Percentiles rank a stretch among this genome's conserved stretches.
These are phyloP conservation scores for Syrrhaptes paradoxus DNA, from an alignment of 2,113 vertebrate species.

Conservation along the genomic window DNA sequence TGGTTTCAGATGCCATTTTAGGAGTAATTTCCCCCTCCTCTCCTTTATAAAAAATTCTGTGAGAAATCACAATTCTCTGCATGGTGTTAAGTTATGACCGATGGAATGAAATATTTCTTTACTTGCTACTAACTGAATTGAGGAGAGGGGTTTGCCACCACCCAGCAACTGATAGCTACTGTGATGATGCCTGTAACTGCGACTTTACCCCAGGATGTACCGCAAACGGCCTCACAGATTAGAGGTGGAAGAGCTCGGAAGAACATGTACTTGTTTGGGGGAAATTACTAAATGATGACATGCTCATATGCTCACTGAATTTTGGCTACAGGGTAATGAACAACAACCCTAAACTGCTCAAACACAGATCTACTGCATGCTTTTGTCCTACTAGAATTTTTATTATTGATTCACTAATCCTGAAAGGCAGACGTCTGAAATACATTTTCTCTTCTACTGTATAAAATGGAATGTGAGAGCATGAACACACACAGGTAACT, in stretches of 20 bases:
- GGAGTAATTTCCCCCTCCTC: not conserved
- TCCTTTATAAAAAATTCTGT: not conserved
- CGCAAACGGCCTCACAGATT: not conserved
- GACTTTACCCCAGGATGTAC: not conserved
- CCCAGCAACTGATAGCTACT: not conserved
- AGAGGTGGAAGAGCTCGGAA: not conserved
- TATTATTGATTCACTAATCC: slow-evolving; percentile 12
- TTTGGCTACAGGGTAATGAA: slow-evolving; percentile 12
- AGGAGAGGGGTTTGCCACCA: not conserved
- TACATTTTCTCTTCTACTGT: not conserved
- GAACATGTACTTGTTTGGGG: not conserved
- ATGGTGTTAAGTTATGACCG: not conserved
- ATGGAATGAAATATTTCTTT: not conserved
- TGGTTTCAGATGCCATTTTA: not conserved
- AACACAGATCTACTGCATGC: not conserved
- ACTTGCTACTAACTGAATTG: not conserved
- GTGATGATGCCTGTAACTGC: not conserved
- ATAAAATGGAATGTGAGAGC: not conserved
- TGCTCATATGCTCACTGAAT: not conserved
- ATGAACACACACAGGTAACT: slow-evolving; percentile 55
- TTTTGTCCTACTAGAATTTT: not conserved
- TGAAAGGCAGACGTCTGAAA: slow-evolving; percentile 9
- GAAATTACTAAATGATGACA: slow-evolving; percentile 6
- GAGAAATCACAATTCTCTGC: not conserved
- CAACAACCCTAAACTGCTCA: slow-evolving; percentile 15